Conservation (phyloP, 2,888 invertebrate genomes). For the Steinernema carpocapsae region DNA sequence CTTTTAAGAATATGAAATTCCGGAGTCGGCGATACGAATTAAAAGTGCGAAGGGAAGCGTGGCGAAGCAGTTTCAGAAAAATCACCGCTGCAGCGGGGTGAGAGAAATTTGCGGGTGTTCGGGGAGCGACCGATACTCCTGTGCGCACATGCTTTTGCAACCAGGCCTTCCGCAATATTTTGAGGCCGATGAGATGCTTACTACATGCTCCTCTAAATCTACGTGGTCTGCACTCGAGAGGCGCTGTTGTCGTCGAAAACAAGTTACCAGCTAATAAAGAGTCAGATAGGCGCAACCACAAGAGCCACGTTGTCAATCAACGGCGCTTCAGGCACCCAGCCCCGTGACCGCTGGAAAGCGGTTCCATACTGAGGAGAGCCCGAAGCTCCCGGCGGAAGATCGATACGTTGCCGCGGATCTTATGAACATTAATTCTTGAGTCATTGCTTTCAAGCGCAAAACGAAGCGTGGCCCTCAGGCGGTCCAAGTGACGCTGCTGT, state of each 20-base stretch:
- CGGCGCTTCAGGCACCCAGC: slow-evolving; percentile 1
- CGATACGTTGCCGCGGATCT: slow-evolving; percentile 35
- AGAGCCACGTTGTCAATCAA: slow-evolving; percentile 28
- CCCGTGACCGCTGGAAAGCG: slow-evolving; percentile 6
- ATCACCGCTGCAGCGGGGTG: not conserved
- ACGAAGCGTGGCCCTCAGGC: slow-evolving; percentile 24
- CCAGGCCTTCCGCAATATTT: not conserved
- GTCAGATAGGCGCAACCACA: slow-evolving; percentile 26
- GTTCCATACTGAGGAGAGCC: slow-evolving; percentile 28
- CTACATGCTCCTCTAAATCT: not conserved
- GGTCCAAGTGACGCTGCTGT: slow-evolving; percentile 1
- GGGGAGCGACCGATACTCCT: not conserved
- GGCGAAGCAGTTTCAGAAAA: not conserved
- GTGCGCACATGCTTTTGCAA: not conserved
- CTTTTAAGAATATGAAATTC: not conserved
- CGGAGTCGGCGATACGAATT: not conserved
- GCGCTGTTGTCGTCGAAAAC: slow-evolving; percentile 24
- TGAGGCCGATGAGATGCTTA: not conserved
- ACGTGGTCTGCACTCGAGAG: not conserved
- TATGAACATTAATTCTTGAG: slow-evolving; percentile 35
- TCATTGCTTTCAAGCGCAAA: slow-evolving; percentile 28
- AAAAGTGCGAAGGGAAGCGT: not conserved
- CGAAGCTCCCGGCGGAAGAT: slow-evolving; percentile 27
- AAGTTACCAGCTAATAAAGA: slow-evolving; percentile 31
- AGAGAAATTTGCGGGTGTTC: not conserved